phyloP scores from a whole-genome alignment of 2,888 invertebrate species.

The Megaustenia siamemsis region DNA sequence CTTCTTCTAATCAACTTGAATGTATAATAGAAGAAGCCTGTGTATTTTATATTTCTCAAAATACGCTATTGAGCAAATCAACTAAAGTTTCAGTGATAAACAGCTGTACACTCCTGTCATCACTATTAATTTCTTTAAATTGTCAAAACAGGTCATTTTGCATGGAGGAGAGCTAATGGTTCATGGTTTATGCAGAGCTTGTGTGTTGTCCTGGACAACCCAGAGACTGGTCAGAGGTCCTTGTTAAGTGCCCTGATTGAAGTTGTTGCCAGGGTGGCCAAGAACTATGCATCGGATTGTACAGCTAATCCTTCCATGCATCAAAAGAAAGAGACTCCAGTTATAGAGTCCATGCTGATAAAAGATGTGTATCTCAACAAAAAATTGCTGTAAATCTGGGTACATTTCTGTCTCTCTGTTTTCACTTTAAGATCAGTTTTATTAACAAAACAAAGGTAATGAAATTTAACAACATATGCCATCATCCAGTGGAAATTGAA shows the following conservation, averaged over 20 bases:
- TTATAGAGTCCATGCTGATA: slow-evolving; percentile 63
- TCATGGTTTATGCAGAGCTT: slow-evolving; percentile 65
- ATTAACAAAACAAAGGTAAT: too few species aligned
- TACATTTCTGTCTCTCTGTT: too few species aligned
- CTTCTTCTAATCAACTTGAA: too few species aligned
- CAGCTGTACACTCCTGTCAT: too few species aligned
- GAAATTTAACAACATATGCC: too few species aligned
- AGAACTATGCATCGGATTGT: slow-evolving; percentile 58
- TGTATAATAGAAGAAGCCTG: too few species aligned
- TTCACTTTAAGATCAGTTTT: too few species aligned
- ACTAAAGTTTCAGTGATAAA: too few species aligned
- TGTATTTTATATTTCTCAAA: too few species aligned
- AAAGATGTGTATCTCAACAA: slow-evolving; percentile 63
- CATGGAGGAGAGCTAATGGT: slow-evolving; percentile 65
- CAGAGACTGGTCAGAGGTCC: slow-evolving; percentile 47
- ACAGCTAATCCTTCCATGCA: slow-evolving; percentile 55
- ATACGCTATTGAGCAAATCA: too few species aligned
- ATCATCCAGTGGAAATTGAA: too few species aligned
- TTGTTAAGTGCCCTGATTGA: slow-evolving; percentile 57
- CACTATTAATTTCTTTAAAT: background rate
- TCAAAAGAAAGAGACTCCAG: slow-evolving; percentile 64
- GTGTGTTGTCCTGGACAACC: slow-evolving; percentile 56
- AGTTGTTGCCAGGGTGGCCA: slow-evolving; percentile 59
- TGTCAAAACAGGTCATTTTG: slow-evolving; percentile 62
- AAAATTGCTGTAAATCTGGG: too few species aligned